These are phyloP conservation scores for Papilio gigon DNA, from an alignment of 2,888 invertebrate genomes.

Conservation along the genomic window DNA sequence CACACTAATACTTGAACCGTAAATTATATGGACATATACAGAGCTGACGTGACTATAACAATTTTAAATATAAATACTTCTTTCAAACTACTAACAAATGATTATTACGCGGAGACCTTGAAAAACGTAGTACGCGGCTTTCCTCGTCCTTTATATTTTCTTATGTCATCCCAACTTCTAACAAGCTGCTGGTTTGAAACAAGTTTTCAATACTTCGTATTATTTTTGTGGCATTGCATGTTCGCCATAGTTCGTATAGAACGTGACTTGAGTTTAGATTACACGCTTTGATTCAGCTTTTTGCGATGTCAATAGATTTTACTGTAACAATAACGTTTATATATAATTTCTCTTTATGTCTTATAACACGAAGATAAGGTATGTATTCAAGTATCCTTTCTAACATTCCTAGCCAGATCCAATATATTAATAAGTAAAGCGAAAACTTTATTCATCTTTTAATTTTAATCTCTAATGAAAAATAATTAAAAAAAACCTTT, in stretches of 20 bases:
- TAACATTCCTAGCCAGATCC: too few species aligned
- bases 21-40: too few species aligned
- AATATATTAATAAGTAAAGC: too few species aligned
- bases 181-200: constrained; percentile 11
- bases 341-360: too few species aligned
- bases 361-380: not conserved
- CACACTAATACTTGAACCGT: too few species aligned
- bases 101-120: not conserved
- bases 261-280: constrained; percentile 8
- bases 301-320: not conserved
- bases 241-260: constrained; percentile 1
- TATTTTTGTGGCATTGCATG: constrained; percentile 17
- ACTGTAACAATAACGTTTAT: not conserved
- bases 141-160: not conserved
- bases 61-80: too few species aligned
- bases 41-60: too few species aligned
- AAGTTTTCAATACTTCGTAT: constrained; percentile 18
- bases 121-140: not conserved
- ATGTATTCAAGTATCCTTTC: too few species aligned
- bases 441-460: too few species aligned
- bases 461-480: too few species aligned
- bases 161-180: not conserved
- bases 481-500: too few species aligned
- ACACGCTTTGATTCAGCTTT: not conserved
- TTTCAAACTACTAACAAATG: not conserved